Evolutionary conservation across 2,888 invertebrate genomes (phyloP).

Genomic region (Drosophila austrosaltans): DNA sequence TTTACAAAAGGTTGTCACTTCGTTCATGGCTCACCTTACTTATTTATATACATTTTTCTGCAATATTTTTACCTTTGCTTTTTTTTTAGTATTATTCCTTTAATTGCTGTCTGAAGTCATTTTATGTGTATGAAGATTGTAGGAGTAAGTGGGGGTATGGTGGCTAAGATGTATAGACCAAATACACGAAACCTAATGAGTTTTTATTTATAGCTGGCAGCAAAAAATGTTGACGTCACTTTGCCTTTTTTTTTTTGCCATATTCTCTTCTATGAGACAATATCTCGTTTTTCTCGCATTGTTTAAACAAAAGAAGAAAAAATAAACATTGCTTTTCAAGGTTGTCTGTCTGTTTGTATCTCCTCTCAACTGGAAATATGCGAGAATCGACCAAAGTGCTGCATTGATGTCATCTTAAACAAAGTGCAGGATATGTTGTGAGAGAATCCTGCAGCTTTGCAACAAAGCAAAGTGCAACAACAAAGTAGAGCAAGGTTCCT

Average conservation of each 20-base stretch:
- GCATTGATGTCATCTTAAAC: constrained; percentile 5
- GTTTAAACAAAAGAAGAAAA: constrained; percentile 23
- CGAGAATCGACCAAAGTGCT: not conserved
- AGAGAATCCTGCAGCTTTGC: not conserved
- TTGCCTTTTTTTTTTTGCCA: constrained; percentile 24
- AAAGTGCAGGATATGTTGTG: constrained; percentile 3
- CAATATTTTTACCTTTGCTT: not conserved
- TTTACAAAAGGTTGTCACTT: not conserved
- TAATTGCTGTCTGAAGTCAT: constrained; percentile 3
- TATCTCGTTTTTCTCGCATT: constrained; percentile 41
- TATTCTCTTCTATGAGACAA: constrained; percentile 60
- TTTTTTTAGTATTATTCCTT: not conserved
- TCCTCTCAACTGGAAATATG: constrained; percentile 10
- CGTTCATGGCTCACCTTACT: not conserved
- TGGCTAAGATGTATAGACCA: constrained; percentile 6
- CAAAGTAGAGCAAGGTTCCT: constrained; percentile 1
- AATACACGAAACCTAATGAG: constrained; percentile 51
- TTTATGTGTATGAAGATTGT: not conserved
- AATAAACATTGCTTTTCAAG: not conserved
- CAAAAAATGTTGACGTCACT: constrained; percentile 35
- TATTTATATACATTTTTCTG: not conserved
- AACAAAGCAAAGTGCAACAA: too few relatives aligned
- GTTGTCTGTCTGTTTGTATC: not conserved
- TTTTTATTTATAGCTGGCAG: constrained; percentile 64
- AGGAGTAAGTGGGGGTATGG: not conserved